phyloP scores from a whole-genome alignment of 1,140 invertebrate genomes.

The Saccostrea echinata region DNA sequence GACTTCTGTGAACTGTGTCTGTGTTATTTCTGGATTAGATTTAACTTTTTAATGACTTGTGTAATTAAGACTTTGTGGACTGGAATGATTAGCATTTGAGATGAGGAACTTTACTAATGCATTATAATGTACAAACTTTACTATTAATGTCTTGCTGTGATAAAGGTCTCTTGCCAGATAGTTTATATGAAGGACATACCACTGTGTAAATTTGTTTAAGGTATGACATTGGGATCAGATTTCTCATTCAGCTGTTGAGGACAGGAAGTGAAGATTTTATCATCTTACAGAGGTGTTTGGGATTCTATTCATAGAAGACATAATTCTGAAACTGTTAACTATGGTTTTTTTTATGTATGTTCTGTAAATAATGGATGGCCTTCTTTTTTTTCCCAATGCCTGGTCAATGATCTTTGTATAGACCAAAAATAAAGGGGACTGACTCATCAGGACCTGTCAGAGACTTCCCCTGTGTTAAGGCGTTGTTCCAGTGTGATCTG shows the following conservation, averaged over 20 bases:
- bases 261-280: constrained; percentile 18
- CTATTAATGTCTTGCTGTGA: background rate
- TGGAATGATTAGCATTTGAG: background rate
- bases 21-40: background rate
- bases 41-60: background rate
- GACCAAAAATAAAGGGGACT: constrained; percentile 15
- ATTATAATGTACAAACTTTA: background rate
- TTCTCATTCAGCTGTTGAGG: background rate
- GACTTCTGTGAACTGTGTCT: background rate
- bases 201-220: constrained; percentile 32
- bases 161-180: background rate
- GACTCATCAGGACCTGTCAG: background rate
- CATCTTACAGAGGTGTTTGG: background rate
- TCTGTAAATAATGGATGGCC: background rate
- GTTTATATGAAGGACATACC: constrained; percentile 23
- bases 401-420: background rate
- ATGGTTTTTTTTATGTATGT: background rate
- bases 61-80: background rate
- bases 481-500: background rate
- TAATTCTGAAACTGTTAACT: background rate
- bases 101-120: background rate
- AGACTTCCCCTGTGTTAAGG: background rate
- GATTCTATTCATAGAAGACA: background rate
- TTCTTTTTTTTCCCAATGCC: background rate
- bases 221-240: constrained; percentile 7